Percentiles rank a stretch among this genome's conserved stretches.
phyloP scores from a whole-genome alignment of 1,140 invertebrate genomes.

The Drosophila sproati region DNA sequence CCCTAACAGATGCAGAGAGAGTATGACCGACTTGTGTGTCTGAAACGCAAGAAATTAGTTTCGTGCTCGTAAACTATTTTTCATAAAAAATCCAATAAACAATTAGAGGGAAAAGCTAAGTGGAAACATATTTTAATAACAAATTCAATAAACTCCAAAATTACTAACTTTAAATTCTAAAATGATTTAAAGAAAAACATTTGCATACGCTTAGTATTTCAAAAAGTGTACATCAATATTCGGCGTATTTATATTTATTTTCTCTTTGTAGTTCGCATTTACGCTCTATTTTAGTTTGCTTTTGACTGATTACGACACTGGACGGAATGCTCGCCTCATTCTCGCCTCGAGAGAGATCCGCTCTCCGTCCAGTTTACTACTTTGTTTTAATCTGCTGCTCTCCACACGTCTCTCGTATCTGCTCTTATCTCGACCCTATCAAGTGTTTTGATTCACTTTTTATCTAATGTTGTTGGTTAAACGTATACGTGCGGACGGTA shows the following conservation, averaged over 20 bases:
- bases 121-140: too few relatives aligned
- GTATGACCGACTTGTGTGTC: not conserved
- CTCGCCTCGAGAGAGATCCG: not conserved
- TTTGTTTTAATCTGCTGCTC: slow-evolving; percentile 2
- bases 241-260: not conserved
- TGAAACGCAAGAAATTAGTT: too few relatives aligned
- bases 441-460: slow-evolving; percentile 15
- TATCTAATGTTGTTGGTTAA: slow-evolving; percentile 19
- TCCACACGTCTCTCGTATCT: not conserved
- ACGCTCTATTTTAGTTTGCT: slow-evolving; percentile 25
- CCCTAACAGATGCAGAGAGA: not conserved
- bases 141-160: not conserved
- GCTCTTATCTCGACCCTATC: slow-evolving; percentile 40
- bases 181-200: not conserved
- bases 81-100: too few relatives aligned
- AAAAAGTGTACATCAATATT: not conserved
- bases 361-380: slow-evolving; percentile 20
- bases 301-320: slow-evolving; percentile 37
- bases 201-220: too few relatives aligned
- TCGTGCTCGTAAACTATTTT: too few relatives aligned
- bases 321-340: slow-evolving; percentile 9
- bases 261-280: not conserved
- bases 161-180: not conserved
- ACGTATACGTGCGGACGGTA: too few relatives aligned
- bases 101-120: too few relatives aligned